phyloP scores from a whole-genome alignment of 1,140 invertebrate species.

The Melitaea cinxia region DNA sequence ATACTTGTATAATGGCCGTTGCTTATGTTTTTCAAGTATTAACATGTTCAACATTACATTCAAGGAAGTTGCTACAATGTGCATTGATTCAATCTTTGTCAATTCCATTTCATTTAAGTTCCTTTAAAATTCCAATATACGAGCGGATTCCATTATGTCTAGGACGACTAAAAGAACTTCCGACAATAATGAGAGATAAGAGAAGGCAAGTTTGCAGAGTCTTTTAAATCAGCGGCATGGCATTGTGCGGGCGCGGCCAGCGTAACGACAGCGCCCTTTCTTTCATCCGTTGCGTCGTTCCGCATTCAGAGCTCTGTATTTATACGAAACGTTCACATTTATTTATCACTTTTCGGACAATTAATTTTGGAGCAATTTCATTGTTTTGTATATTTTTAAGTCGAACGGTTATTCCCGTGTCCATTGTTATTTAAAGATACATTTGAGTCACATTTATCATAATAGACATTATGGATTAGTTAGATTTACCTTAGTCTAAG shows the following conservation, averaged over 20 bases:
- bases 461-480: no score
- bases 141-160: conserved; percentile 47
- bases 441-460: background rate
- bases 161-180: conserved; percentile 51
- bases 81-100: conserved; percentile 23
- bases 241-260: conserved; percentile 62
- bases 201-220: conserved; percentile 60
- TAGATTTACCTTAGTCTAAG: no score
- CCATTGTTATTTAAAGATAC: background rate
- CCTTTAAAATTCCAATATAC: conserved; percentile 45
- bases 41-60: background rate
- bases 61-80: conserved; percentile 8
- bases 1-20: no score
- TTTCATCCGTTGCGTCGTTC: conserved; percentile 52
- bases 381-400: conserved; percentile 33
- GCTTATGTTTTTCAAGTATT: background rate
- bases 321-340: conserved; percentile 61
- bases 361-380: conserved; percentile 64
- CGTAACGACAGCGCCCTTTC: conserved; percentile 67
- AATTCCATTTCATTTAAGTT: conserved; percentile 55
- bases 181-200: conserved; percentile 70
- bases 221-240: conserved; percentile 63
- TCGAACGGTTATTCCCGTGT: conserved; percentile 1
- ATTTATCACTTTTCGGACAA: conserved; percentile 73
- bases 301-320: conserved; percentile 61